Evolutionary conservation across 2,113 vertebrate species (phyloP).

Genomic region (Ifrita kowaldi): DNA sequence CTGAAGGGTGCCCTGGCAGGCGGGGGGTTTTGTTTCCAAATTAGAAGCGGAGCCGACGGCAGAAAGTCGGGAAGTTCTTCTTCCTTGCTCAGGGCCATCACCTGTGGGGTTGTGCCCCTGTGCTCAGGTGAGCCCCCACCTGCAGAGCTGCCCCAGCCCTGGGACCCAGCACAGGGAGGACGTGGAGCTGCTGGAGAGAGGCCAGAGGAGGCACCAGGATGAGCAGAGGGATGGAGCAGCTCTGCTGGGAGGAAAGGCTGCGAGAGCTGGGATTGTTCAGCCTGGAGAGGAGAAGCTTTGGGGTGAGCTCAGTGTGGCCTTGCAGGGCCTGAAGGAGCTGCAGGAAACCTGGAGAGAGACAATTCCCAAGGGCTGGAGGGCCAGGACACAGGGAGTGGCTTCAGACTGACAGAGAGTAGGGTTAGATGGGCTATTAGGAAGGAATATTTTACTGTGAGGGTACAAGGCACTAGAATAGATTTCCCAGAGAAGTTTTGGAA

Average conservation of each 20-base stretch:
- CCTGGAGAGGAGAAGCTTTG: not conserved
- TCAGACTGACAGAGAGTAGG: rapidly evolving
- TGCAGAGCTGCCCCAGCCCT: not conserved
- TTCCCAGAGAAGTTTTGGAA: not conserved
- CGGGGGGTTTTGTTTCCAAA: not conserved
- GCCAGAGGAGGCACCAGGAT: not conserved
- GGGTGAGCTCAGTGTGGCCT: not conserved
- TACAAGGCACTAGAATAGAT: not conserved
- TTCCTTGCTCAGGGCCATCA: not conserved
- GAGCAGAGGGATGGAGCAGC: not conserved
- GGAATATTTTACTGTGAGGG: not conserved
- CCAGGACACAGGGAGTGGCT: not conserved
- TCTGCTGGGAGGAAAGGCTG: not conserved
- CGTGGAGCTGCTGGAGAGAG: not conserved
- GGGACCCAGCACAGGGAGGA: not conserved
- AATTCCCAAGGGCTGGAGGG: not conserved
- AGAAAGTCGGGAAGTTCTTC: not conserved
- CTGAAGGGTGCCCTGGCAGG: not conserved
- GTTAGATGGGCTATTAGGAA: rapidly evolving
- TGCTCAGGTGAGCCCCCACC: not conserved
- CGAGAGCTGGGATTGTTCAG: not conserved
- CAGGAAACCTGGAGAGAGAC: not conserved
- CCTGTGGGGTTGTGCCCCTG: not conserved
- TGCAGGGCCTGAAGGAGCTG: not conserved
- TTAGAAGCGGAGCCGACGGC: rapidly evolving